Base-by-base conservation (phyloP, 2,888 invertebrate genomes). In the Hydrotaea diabolus region DNA sequence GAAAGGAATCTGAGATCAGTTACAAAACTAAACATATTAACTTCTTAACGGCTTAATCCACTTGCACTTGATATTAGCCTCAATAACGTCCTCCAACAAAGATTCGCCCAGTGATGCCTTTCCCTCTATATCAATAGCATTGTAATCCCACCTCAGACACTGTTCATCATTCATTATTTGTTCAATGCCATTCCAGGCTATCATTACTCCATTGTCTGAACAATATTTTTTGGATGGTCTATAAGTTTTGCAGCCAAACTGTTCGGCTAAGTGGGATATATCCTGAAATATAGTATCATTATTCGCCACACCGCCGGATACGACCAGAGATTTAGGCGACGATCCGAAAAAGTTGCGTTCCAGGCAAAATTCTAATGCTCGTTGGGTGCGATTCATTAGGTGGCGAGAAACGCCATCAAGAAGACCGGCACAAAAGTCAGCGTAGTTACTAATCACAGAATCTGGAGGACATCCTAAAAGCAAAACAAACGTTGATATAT, bases 141-240 rank as follows among this genome's bases (percentile, higher is more conserved):
- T 94, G 69, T 96, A 88, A 79, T 90, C 88, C 79, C 66, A 86
- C 36, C 88, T 88, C 59, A 89, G 59, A 17, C 85, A 82, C 3
- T 62, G 59, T 3, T 80, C 17, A 17, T 82, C 49, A n/a, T 86
- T 79, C 21, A 79, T 59, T 36, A 91, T 78, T 64, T 95, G 96
- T 93, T 99, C 98, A 74, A 98, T 93, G 9, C 98, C 99, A 94
- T 98, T 98, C 98, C 99, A 99, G 19, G 99, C 99, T 88, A 99
- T 97, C 99, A 99, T 99, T 43, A 98, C 94, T 8, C 99, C 99
- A 94, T 99, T 99, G 92, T 99, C 99, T 0, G 98, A 98, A 91
- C 99, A 99, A 11, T 98, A 94, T 89, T 94, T 94, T 23, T 96
- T 95, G 2, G 97, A 96, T 15, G 99, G 98, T 80, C 96, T 94